Base-by-base conservation (phyloP, 2,113 vertebrate species). In the Hipposideros armiger region DNA sequence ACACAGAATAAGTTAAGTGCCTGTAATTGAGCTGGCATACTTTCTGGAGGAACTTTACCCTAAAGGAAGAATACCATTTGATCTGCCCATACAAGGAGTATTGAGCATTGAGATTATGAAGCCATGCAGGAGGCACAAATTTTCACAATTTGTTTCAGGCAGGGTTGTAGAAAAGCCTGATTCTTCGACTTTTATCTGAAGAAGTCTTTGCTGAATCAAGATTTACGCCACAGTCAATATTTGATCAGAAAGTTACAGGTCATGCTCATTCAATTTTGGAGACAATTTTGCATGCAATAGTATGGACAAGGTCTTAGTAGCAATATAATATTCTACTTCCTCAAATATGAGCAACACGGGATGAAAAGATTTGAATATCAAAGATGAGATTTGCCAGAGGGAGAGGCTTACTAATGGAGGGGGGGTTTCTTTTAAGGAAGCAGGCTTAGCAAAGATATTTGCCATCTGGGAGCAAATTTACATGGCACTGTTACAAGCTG, bases 381-480 rank as follows among this genome's bases (percentile, higher is more conserved):
- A 96, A 86, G 56, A 52, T 60, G 45, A 90, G 26, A 94, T 74
- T 86, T 95, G 17, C 28, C 62, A 88, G 70, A 94, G 6, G 30
- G 67, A 86, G 52, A 85, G 58, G 20, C 52, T 96, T 60, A 17
- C 60, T 91, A 32, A 58, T 14, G 20, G 32, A 47, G 32, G n/a
- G 10, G 10, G 11, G 7, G 47, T 92, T 93, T 97, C 42, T 96
- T 94, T 97, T 74, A 94, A 93, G 36, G 8, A 90, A 91, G 40
- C 30, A 87, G 22, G 30, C 32, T 86, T 95, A 88, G 45, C 64
- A 94, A 93, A 96, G 76, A 74, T 30, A 62, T 50, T 69, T 96
- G 81, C 54, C 32, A 86, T 78, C 54, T 92, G 82, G 62, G 52
- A 92, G 54, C 81, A 90, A 92, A 96, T 97, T 93, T 83, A 58